Evolutionary conservation across 2,797 vertebrate species (phyloP).

Genomic region (Phylloscopus collybita): DNA sequence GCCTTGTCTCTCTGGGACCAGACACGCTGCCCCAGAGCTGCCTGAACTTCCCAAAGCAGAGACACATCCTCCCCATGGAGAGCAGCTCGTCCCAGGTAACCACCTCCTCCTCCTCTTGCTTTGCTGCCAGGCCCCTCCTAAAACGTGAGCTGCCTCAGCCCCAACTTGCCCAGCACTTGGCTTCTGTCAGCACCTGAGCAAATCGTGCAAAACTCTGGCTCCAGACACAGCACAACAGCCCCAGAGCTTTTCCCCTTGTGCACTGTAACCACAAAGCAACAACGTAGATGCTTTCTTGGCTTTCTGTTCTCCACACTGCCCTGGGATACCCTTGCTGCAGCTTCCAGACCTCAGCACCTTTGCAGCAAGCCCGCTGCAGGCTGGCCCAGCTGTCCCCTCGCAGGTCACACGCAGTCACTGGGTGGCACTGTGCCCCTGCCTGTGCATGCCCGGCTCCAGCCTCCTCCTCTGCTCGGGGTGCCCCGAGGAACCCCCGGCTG

Average conservation of each 20-base stretch:
- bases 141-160: neutral
- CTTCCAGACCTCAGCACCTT: neutral
- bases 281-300: fast-evolving
- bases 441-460: neutral
- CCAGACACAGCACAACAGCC: neutral
- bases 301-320: neutral
- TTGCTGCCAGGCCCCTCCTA: neutral
- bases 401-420: constrained; percentile 41
- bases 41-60: neutral
- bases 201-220: fast-evolving
- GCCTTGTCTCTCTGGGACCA: neutral
- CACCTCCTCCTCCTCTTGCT: neutral
- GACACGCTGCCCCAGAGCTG: fast-evolving
- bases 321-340: neutral
- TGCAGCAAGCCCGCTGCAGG: neutral
- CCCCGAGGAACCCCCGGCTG: neutral
- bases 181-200: neutral
- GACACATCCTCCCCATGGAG: neutral
- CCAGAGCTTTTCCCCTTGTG: neutral
- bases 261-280: fast-evolving
- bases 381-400: neutral
- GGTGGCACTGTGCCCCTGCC: constrained; percentile 63
- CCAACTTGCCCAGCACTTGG: neutral
- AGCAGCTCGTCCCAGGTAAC: neutral
- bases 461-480: neutral